Evolutionary conservation across 1,140 invertebrate species (phyloP), one percentile per base, ranked within the genome.

Genomic region (Drosophila subobscura): DNA sequence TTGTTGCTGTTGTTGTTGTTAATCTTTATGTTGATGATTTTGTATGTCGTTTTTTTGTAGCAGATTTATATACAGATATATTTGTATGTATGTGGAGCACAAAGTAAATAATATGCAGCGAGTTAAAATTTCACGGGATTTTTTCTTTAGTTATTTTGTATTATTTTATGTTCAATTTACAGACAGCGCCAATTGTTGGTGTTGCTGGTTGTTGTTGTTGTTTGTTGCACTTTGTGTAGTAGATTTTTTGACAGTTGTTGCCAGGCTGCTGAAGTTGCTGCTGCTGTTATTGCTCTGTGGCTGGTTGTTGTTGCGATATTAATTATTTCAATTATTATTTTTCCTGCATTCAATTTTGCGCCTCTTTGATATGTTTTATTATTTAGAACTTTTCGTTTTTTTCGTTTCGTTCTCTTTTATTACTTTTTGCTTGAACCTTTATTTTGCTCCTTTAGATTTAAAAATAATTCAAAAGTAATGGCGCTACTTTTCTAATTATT

Each of bases 381-480:
- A 63, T 84, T 79, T 88, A 54, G 46, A 66, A 29, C 47, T 23
- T 40, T 66, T 67, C 29, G 37, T 47, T 25, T 27, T 27, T 42
- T 51, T 40, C 51, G 61, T 77, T 73, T 63, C 52, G 45, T 58
- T 49, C 14, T 27, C 25, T 29, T 47, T 42, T 52, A n/a, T 40
- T 37, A 25, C n/a, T 10, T 25, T 37, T 56, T 27, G 22, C 58
- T 46, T 37, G 50, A 68, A 67, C 65, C 65, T 67, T 55, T 63
- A 29, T 68, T 55, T 59, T 74, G 12, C 41, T 16, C 57, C 12
- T 73, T 78, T 79, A 60, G 56, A 70, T 70, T 74, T 67, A 49
- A 73, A 89, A 88, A 88, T 83, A 88, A 89, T 88, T 88, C 84
- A 88, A 88, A 88, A 88, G 84, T 89, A 84, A 79, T 72, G 60